Evolutionary conservation across 2,888 invertebrate species (phyloP).

Genomic region (Oligia fasciuncula): DNA sequence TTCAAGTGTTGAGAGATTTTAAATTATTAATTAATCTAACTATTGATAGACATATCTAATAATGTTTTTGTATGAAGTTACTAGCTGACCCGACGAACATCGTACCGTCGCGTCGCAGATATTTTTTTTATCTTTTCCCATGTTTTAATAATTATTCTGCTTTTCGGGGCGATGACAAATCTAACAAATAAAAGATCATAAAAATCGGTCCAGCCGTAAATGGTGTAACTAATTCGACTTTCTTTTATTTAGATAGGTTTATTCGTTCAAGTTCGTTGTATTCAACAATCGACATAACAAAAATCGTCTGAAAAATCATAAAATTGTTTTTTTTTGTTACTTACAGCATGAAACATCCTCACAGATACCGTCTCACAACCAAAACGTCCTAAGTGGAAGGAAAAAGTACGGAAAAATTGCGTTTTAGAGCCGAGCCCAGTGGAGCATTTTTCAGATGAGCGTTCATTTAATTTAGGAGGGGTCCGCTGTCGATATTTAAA

Average conservation of each 20-base stretch:
- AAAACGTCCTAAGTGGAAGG: constrained; percentile 69
- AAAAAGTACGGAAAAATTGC: constrained; percentile 63
- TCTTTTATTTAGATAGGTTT: neutral
- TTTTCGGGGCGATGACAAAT: too few relatives aligned
- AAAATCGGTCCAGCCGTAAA: too few relatives aligned
- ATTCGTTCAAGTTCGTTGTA: neutral
- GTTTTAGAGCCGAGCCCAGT: constrained; percentile 66
- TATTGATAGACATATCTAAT: neutral
- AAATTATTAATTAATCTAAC: too few relatives aligned
- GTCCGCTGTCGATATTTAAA: constrained; percentile 87
- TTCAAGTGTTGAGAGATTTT: neutral
- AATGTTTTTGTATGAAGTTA: neutral
- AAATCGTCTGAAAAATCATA: neutral
- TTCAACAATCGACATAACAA: neutral
- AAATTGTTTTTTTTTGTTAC: neutral
- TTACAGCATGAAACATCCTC: constrained; percentile 68
- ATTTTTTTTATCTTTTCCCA: too few relatives aligned
- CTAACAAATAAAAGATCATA: too few relatives aligned
- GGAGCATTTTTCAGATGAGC: constrained; percentile 80
- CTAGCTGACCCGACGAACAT: too few relatives aligned
- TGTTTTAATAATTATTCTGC: too few relatives aligned
- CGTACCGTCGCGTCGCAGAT: too few relatives aligned
- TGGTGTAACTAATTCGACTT: too few relatives aligned
- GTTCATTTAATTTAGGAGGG: constrained; percentile 85
- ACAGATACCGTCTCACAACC: constrained; percentile 54